phyloP scores from a whole-genome alignment of 2,888 invertebrate species.

The Acleris cristana region DNA sequence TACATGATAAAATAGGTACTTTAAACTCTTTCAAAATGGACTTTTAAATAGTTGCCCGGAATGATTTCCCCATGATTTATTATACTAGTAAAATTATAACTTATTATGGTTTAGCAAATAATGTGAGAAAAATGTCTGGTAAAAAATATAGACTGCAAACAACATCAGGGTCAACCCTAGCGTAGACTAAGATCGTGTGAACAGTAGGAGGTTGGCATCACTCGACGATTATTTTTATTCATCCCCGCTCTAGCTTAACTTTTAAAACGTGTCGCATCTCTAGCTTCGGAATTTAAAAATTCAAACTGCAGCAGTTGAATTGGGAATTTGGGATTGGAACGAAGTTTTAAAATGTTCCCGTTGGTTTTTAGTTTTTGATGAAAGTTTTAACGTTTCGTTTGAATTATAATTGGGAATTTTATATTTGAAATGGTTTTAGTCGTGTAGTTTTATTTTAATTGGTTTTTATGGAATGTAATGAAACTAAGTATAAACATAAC shows the following conservation, averaged over 20 bases:
- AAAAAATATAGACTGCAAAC: not conserved
- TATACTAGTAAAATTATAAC: too few relatives aligned
- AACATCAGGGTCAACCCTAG: conserved; percentile 55
- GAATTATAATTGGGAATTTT: conserved; percentile 33
- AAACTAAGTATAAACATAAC: too few relatives aligned
- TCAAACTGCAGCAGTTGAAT: conserved; percentile 36
- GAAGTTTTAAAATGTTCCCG: conserved; percentile 32
- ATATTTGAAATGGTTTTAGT: conserved; percentile 17
- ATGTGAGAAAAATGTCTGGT: too few relatives aligned
- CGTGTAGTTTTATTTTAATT: not conserved
- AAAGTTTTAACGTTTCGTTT: conserved; percentile 22
- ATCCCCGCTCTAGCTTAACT: conserved; percentile 45
- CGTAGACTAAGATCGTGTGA: conserved; percentile 60
- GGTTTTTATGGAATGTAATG: not conserved
- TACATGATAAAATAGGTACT: too few relatives aligned
- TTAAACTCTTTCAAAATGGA: too few relatives aligned
- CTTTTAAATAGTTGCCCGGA: too few relatives aligned
- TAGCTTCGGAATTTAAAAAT: conserved; percentile 37
- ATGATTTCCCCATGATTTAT: too few relatives aligned
- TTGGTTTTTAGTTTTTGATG: conserved; percentile 26
- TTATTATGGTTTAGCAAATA: too few relatives aligned
- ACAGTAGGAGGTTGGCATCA: conserved; percentile 68
- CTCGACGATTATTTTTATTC: conserved; percentile 77
- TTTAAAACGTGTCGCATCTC: conserved; percentile 36
- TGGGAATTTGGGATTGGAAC: conserved; percentile 34